Evolutionary conservation across 1,140 invertebrate genomes (phyloP).

Genomic region (Lucilia sericata): DNA sequence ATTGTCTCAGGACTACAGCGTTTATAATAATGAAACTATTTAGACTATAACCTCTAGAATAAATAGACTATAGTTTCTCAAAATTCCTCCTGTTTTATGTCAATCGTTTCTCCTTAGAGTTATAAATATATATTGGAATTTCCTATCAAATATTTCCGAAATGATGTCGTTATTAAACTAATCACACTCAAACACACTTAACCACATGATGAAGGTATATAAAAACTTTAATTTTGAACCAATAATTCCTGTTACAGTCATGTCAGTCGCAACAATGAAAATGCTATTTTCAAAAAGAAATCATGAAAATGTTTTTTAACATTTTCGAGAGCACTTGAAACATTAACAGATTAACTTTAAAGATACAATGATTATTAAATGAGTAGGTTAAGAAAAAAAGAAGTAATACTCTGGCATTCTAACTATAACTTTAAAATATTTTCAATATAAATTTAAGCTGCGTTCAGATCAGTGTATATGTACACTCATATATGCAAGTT

Average conservation of each 20-base stretch:
- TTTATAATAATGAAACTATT: too few species aligned
- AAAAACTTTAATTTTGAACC: neutral
- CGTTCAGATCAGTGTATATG: neutral
- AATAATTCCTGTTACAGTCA: neutral
- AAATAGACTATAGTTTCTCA: too few species aligned
- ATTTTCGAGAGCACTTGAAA: slow-evolving; percentile 22
- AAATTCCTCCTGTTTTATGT: too few species aligned
- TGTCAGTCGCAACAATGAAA: neutral
- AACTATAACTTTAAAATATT: neutral
- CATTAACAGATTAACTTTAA: slow-evolving; percentile 10
- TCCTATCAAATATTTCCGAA: neutral
- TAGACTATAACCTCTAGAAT: too few species aligned
- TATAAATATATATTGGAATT: neutral
- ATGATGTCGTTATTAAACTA: slow-evolving; percentile 34
- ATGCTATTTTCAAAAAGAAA: neutral
- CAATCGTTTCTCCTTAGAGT: too few species aligned
- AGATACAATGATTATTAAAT: slow-evolving; percentile 22
- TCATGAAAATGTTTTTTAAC: neutral
- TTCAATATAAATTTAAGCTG: neutral
- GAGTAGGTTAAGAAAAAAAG: neutral
- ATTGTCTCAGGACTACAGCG: too few species aligned
- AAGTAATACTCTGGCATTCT: too few species aligned
- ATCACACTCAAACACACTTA: neutral
- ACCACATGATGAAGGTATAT: neutral
- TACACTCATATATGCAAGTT: neutral